A percentile compares a stretch with the other conserved stretches of the same genome.
Evolutionary conservation across 2,888 invertebrate species (phyloP).

Genomic region (Amblyjoppa proteus): DNA sequence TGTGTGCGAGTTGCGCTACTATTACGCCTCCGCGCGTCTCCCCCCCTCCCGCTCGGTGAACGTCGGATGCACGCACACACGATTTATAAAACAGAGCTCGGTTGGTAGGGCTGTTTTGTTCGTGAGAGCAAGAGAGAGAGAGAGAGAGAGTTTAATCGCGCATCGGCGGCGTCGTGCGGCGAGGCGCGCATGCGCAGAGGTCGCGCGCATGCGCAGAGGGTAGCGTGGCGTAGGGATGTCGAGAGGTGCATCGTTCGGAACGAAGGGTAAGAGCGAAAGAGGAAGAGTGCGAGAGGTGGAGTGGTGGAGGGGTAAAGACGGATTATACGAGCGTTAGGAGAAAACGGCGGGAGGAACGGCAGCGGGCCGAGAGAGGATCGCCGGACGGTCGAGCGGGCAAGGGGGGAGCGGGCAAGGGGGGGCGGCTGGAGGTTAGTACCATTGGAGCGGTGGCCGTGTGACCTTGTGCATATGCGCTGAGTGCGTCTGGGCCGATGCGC

Average conservation of each 20-base stretch:
- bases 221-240: constrained; percentile 6
- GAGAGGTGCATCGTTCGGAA: constrained; percentile 58
- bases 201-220: constrained; percentile 19
- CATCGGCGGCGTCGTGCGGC: neutral
- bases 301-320: constrained; percentile 44
- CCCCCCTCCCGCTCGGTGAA: neutral
- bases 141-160: constrained; percentile 34
- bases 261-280: constrained; percentile 23
- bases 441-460: constrained; percentile 82
- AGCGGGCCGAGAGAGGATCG: constrained; percentile 43
- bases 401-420: constrained; percentile 42
- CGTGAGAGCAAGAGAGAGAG: neutral
- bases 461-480: constrained; percentile 81
- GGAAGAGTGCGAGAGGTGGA: neutral
- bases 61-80: constrained; percentile 31
- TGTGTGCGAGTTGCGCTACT: constrained; percentile 10
- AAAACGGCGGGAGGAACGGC: constrained; percentile 20
- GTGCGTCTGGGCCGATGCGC: constrained; percentile 73
- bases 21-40: neutral
- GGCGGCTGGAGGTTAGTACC: constrained; percentile 78
- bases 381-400: constrained; percentile 58
- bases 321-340: constrained; percentile 55
- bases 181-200: neutral
- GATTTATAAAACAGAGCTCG: constrained; percentile 46
- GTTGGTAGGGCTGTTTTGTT: constrained; percentile 19